phyloP scores from a whole-genome alignment of 2,888 invertebrate genomes.

The Erannis defoliaria region DNA sequence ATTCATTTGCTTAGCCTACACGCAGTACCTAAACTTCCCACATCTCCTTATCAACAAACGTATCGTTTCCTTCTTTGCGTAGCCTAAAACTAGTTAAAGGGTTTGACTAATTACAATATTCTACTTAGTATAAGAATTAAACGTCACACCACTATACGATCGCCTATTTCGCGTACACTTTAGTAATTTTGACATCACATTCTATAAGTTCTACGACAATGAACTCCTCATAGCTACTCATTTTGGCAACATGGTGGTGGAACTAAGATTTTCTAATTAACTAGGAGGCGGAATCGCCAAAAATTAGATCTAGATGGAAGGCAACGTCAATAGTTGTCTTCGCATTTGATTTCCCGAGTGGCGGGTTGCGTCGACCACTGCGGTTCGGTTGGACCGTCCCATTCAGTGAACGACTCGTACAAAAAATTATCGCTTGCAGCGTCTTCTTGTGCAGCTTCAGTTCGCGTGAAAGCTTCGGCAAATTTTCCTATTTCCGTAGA shows the following conservation, averaged over 20 bases:
- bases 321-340: conserved; percentile 76
- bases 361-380: conserved; percentile 76
- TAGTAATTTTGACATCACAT: conserved; percentile 80
- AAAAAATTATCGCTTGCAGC: conserved; percentile 70
- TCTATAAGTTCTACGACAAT: conserved; percentile 75
- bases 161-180: conserved; percentile 71
- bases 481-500: conserved; percentile 95
- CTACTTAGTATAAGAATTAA: conserved; percentile 73
- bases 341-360: conserved; percentile 79
- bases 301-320: conserved; percentile 70
- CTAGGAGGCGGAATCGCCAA: conserved; percentile 74
- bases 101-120: conserved; percentile 65
- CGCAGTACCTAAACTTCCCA: conserved; percentile 72
- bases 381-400: conserved; percentile 73
- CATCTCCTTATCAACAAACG: conserved; percentile 61
- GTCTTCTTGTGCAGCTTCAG: conserved; percentile 81
- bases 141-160: conserved; percentile 81
- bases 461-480: conserved; percentile 89
- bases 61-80: conserved; percentile 60
- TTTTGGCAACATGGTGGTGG: conserved; percentile 86
- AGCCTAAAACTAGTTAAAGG: conserved; percentile 80
- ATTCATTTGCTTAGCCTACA: conserved; percentile 76
- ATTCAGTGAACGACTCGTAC: conserved; percentile 77
- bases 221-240: conserved; percentile 73
- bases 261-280: conserved; percentile 81